Evolutionary conservation across 2,888 invertebrate species (phyloP).

Genomic region (Epinotia bilunana): DNA sequence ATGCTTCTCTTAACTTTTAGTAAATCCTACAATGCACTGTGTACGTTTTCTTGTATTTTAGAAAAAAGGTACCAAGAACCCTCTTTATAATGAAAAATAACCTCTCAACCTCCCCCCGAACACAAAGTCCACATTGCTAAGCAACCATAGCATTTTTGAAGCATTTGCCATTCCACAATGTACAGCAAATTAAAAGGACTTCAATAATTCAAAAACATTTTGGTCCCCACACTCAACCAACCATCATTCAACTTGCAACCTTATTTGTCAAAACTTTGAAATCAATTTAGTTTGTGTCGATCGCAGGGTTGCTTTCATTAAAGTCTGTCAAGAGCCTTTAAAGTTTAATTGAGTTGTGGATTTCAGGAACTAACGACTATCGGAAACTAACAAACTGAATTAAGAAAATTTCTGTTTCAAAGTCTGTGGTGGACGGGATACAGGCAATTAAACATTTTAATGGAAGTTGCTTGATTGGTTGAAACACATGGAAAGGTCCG

Average conservation of each 20-base stretch:
- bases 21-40: too few relatives aligned
- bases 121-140: constrained; percentile 23
- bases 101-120: constrained; percentile 1
- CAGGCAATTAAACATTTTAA: constrained; percentile 41
- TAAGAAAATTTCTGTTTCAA: constrained; percentile 59
- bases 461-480: constrained; percentile 32
- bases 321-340: constrained; percentile 68
- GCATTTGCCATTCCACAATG: constrained; percentile 32
- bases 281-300: constrained; percentile 19
- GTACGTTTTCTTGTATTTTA: too few relatives aligned
- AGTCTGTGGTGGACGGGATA: constrained; percentile 47
- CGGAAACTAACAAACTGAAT: constrained; percentile 65
- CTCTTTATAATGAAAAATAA: constrained; percentile 11
- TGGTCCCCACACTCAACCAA: constrained; percentile 13
- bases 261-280: not conserved
- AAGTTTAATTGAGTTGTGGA: constrained; percentile 79
- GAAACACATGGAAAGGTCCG: constrained; percentile 16
- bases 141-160: constrained; percentile 43
- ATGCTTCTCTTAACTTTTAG: too few relatives aligned
- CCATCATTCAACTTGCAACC: constrained; percentile 1
- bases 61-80: not conserved
- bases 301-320: constrained; percentile 58
- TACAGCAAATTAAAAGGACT: constrained; percentile 47
- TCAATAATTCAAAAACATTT: constrained; percentile 47
- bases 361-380: constrained; percentile 70